Evolutionary conservation across 2,113 vertebrate species (phyloP), one percentile per base, ranked within the genome.

Genomic region (Rana temporaria): DNA sequence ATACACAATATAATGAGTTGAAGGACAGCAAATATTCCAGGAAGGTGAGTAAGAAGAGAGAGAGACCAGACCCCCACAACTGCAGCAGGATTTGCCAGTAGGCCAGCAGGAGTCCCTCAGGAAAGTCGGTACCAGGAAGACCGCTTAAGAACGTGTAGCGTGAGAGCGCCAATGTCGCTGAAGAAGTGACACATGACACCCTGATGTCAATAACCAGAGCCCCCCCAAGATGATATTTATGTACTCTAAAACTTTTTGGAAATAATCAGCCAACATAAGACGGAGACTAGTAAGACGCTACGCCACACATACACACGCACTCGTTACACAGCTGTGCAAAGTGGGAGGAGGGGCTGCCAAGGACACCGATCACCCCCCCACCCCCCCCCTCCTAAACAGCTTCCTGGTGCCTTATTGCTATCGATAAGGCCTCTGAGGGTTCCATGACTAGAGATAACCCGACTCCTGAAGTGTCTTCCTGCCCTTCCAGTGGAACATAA

Each of bases 341-440:
- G 64, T 14, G 64, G 57, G 26, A 57, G 16, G 16, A 30, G 8
- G 16, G 26, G 5, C 42, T 38, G 14, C 55, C 26, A 17, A 24
- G 60, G 60, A 53, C 16, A 18, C 75, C 97, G 97, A 2, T 30
- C 26, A 30, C 26, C 26, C 26, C 26, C 26, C 26, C 3, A 1
- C 26, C 26, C n/a, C n/a, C n/a, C n/a, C n/a, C n/a, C n/a, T n/a
- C n/a, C n/a, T n/a, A n/a, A 30, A 30, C 26, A 30, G 26, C 26
- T 30, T 30, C 26, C 26, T 30, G 26, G 26, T 30, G 26, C 26
- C 26, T 30, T 30, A 30, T 30, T 30, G 26, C 26, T 30, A 30
- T 30, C 26, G 26, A 30, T 30, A 30, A 30, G 26, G 26, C 26
- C 26, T 30, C 26, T 30, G 26, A 30, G 26, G 26, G 26, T 30